These are phyloP conservation scores for Mirounga angustirostris DNA, from an alignment of 2,113 vertebrate species.

Conservation along the genomic window DNA sequence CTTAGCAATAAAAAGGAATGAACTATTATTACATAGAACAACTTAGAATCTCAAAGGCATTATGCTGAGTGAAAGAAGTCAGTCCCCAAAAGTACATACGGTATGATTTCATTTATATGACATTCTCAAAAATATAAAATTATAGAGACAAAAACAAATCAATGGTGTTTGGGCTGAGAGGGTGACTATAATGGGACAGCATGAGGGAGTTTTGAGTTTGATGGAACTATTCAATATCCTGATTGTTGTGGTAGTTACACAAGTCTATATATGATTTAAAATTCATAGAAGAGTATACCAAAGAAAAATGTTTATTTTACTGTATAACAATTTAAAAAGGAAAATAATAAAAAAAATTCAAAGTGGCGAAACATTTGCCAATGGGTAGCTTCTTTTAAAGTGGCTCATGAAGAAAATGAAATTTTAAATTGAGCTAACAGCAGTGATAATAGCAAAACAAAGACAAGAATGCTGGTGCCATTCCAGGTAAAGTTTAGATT, in stretches of 20 bases:
- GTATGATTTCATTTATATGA: not conserved
- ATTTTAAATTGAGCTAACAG: slow-evolving; percentile 19
- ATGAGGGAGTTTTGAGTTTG: not conserved
- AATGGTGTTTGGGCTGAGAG: not conserved
- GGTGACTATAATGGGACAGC: not conserved
- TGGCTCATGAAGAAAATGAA: slow-evolving; percentile 46
- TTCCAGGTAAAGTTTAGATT: not conserved
- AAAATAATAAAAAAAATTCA: slow-evolving; percentile 6
- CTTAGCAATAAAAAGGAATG: slow-evolving; percentile 39
- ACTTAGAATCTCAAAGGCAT: not conserved
- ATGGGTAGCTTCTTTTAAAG: slow-evolving; percentile 35
- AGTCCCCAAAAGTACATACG: not conserved
- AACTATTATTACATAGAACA: not conserved
- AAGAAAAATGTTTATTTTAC: slow-evolving; percentile 16
- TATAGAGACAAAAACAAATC: not conserved
- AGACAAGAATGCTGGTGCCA: not conserved
- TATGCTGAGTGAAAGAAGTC: slow-evolving; percentile 44
- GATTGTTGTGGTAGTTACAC: not conserved
- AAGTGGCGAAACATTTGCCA: slow-evolving; percentile 17
- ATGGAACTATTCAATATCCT: not conserved
- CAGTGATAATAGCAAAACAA: slow-evolving; percentile 24
- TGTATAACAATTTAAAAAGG: not conserved
- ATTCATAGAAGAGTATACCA: not conserved
- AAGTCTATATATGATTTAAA: not conserved
- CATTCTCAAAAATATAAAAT: slow-evolving; percentile 10